These are phyloP conservation scores for Trachymyrmex septentrionalis DNA, from an alignment of 1,140 invertebrate genomes.

Conservation along the genomic window DNA sequence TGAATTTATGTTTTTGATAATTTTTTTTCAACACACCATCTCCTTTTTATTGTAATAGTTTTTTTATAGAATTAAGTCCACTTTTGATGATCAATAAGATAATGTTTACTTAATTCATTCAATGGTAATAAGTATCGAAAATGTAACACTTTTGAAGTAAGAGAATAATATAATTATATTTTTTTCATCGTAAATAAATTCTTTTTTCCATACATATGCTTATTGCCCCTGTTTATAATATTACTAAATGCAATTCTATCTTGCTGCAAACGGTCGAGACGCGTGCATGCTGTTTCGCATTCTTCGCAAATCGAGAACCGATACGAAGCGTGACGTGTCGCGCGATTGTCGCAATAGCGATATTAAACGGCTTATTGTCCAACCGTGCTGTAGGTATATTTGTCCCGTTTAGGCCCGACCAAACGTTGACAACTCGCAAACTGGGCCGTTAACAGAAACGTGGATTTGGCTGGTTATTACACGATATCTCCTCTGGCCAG, in stretches of 20 bases:
- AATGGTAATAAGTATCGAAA: too few species aligned
- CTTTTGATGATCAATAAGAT: too few species aligned
- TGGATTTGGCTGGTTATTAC: conserved; percentile 74
- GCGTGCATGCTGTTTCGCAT: not conserved
- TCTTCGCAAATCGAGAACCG: conserved; percentile 20
- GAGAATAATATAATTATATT: not conserved
- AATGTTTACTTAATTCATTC: too few species aligned
- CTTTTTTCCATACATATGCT: too few species aligned
- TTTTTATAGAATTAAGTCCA: too few species aligned
- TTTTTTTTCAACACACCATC: too few species aligned
- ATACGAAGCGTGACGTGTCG: conserved; percentile 11
- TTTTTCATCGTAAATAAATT: not conserved
- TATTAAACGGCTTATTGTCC: conserved; percentile 66
- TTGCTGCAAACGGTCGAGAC: not conserved
- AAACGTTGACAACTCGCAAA: conserved; percentile 32
- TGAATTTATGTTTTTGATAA: too few species aligned
- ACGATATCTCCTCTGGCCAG: conserved; percentile 37
- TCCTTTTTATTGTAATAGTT: too few species aligned
- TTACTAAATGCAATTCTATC: not conserved
- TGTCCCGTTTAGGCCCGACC: conserved; percentile 31
- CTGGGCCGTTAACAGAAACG: conserved; percentile 66
- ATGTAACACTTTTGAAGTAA: too few species aligned
- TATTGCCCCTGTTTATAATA: not conserved
- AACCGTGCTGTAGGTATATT: not conserved
- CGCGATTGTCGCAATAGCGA: conserved; percentile 38